phyloP scores from a whole-genome alignment of 1,140 invertebrate species.

The Zaprionus ornatus region DNA sequence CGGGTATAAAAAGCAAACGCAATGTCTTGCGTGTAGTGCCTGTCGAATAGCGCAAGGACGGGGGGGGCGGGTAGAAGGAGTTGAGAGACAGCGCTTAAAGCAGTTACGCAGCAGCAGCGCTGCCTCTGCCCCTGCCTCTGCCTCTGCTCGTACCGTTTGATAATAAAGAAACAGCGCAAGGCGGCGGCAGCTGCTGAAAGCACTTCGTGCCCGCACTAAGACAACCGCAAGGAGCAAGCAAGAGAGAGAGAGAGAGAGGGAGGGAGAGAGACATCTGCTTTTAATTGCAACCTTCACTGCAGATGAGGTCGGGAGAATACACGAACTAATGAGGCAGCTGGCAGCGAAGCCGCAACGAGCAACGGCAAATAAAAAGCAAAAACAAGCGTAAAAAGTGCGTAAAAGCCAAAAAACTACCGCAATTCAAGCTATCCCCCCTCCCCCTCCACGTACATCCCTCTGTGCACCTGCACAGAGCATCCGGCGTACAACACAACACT shows the following conservation, averaged over 20 bases:
- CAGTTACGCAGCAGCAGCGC: conserved; percentile 22
- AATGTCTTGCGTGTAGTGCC: conserved; percentile 1
- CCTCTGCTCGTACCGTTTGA: background rate
- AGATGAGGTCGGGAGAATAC: conserved; percentile 25
- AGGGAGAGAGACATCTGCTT: conserved; percentile 15
- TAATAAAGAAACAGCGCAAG: conserved; percentile 13
- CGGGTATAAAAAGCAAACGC: background rate
- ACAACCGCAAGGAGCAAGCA: background rate
- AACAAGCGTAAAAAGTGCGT: conserved; percentile 58
- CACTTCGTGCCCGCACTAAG: conserved; percentile 6
- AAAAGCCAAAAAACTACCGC: conserved; percentile 28
- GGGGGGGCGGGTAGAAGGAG: background rate
- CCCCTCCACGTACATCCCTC: background rate
- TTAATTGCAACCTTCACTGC: conserved; percentile 34
- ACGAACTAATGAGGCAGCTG: conserved; percentile 61
- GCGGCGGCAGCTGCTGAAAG: conserved; percentile 9
- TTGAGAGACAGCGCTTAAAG: conserved; percentile 3
- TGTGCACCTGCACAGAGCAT: conserved; percentile 1
- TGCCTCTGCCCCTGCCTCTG: background rate
- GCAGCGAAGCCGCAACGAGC: conserved; percentile 20
- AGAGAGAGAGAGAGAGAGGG: background rate
- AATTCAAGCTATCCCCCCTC: background rate
- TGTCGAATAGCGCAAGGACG: background rate
- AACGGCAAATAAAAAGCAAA: conserved; percentile 17
- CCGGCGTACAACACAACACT: conserved; percentile 19